These are phyloP conservation scores for Esox masquinongy DNA, from an alignment of 2,797 vertebrate species.

Conservation along the genomic window DNA sequence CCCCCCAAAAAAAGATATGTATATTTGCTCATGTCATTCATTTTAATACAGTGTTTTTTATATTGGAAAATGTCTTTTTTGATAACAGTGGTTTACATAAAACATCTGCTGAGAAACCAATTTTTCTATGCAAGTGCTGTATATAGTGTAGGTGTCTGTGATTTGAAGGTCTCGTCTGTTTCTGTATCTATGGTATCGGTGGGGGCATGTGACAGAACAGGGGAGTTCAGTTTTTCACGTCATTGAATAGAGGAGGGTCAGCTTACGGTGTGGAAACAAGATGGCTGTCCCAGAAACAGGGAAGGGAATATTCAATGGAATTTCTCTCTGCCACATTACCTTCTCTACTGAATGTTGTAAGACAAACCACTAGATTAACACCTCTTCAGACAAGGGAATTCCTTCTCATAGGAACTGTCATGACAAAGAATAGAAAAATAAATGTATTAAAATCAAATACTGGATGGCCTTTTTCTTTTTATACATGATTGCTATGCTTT, in stretches of 20 bases:
- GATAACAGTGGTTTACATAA: conserved; percentile 77
- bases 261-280: conserved; percentile 22
- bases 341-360: conserved; percentile 69
- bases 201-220: conserved; percentile 53
- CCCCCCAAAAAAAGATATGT: conserved; percentile 41
- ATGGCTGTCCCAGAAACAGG: conserved; percentile 15
- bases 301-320: conserved; percentile 17
- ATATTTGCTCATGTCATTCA: conserved; percentile 51
- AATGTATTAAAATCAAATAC: conserved; percentile 74
- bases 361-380: conserved; percentile 66
- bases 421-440: conserved; percentile 63
- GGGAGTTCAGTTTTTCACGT: conserved; percentile 67
- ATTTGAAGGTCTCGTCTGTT: conserved; percentile 55
- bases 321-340: conserved; percentile 55
- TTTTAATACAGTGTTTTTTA: conserved; percentile 71
- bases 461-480: background rate
- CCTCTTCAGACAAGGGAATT: conserved; percentile 57
- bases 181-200: conserved; percentile 47
- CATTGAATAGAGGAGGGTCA: conserved; percentile 46
- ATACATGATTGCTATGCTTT: background rate
- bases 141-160: conserved; percentile 69
- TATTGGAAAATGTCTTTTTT: conserved; percentile 66
- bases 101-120: conserved; percentile 77
- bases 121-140: conserved; percentile 84
- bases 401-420: conserved; percentile 61